Base-by-base conservation (phyloP, 2,797 vertebrate genomes). In the Parauchenoglanis punctatus region DNA sequence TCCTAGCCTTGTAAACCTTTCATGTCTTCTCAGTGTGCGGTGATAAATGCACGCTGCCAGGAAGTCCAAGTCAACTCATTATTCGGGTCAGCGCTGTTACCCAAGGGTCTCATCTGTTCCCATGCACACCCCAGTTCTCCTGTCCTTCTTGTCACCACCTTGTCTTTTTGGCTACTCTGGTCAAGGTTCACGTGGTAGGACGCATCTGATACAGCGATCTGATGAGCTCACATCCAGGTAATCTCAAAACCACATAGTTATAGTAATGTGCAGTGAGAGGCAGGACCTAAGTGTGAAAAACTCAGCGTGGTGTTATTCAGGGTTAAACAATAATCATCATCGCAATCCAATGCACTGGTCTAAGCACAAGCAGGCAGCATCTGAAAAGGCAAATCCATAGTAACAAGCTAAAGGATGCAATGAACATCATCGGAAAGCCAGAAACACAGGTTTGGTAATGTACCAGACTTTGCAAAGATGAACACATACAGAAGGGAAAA, bases 51-150 rank as follows among this genome's bases (percentile, higher is more conserved):
- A 86, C 18, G 75, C 68, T 65, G 65, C 23, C 83, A 77, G 61
- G 40, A 76, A n/a, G 81, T 78, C 87, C 65, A 67, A 80, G 54
- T 54, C 61, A 25, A 49, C 70, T 89, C 81, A 89, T 87, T 87
- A 86, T 70, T 81, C 46, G 56, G 86, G 88, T 87, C 68, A 87
- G 72, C 25, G 65, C 54, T 63, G 56, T 70, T 46, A 52, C 59
- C 2, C n/a, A 52, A 61, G 61, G 84, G 70, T 86, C n/a, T 52
- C 84, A 23, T 67, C 75, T 81, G 75, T 90, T 81, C 49, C 31
- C 81, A 68, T 84, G 28, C 44, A 52, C 59, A 56, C 72, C n/a
- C 52, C 25, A 35, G 46, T 63, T 68, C 56, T 59, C 31, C 81
- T 65, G 31, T 18, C 17, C 20, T 54, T 35, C 25, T 7, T 67